Percentiles rank a stretch among this genome's conserved stretches.
phyloP scores from a whole-genome alignment of 2,888 invertebrate species.

The Ophion costatus region DNA sequence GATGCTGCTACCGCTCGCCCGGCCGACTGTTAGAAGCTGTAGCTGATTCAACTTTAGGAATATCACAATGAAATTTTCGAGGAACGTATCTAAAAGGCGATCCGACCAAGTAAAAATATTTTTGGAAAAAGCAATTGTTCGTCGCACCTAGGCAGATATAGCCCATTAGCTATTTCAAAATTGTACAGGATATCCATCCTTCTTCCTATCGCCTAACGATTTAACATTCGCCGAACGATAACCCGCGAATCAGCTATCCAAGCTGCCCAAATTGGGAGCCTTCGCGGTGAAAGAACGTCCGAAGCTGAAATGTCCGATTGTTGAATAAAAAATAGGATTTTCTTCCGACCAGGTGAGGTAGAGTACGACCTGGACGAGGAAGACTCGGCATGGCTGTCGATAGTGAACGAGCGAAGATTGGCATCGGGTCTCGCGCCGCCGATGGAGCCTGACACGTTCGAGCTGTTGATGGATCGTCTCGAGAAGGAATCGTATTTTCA shows the following conservation, averaged over 20 bases:
- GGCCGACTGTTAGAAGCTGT: no score
- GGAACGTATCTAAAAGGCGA: no score
- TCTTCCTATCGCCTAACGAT: neutral
- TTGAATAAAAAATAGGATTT: neutral
- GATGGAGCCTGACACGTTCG: slow-evolving; percentile 95
- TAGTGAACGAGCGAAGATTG: slow-evolving; percentile 93
- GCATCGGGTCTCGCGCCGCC: slow-evolving; percentile 88
- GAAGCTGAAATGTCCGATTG: neutral
- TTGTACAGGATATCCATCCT: no score
- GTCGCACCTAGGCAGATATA: no score
- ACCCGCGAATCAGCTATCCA: no score
- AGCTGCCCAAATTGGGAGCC: neutral
- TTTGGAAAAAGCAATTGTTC: no score
- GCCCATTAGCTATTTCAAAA: no score
- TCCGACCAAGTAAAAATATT: no score
- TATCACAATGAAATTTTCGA: no score
- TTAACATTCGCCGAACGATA: neutral
- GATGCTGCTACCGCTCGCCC: no score
- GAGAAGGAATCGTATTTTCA: slow-evolving; percentile 99
- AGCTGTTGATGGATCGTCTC: slow-evolving; percentile 97
- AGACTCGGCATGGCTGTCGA: slow-evolving; percentile 96
- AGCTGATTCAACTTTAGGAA: no score
- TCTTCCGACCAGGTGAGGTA: slow-evolving; percentile 83
- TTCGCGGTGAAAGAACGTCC: neutral
- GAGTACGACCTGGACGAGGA: slow-evolving; percentile 99